Base-by-base conservation (phyloP, 2,113 vertebrate species). In the Nibea albiflora region DNA sequence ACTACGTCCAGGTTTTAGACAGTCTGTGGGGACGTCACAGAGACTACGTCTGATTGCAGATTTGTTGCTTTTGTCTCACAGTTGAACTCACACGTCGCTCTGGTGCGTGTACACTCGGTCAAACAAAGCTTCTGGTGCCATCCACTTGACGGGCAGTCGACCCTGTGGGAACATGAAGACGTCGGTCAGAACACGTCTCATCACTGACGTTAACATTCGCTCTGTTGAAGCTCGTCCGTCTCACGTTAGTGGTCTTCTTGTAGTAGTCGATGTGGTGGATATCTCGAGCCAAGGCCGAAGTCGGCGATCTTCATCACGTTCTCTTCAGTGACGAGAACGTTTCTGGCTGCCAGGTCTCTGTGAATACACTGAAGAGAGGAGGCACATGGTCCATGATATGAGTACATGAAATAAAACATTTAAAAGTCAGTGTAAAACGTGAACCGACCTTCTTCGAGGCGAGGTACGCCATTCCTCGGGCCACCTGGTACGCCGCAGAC, bases 251-350 rank as follows among this genome's bases (percentile, higher is more conserved):
- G 0, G 97, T 98, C 92, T 98, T 98, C 92, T 99, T 98, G 92
- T 98, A 98, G 92, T 98, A 98, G 90, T 98, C 97, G 0, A 98
- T 97, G 93, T 98, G 97, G 90, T 98, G 97, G 87, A 98, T 95
- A 88, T 98, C 97, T 0, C 97, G 93, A 52, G 97, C 97, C 5
- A 98, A n/a, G 94, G 44, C 97, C 97, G 0, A 98, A 98, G 93
- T 98, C 97, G 0, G 97, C 97, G 0, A 98, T 98, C 94, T 98
- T 98, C 97, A 98, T 98, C 83, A 98, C 96, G 0, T 94, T 96
- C 85, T 98, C 97, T 16, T 98, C 97, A 0, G 97, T 98, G 88
- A 98, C 97, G 80, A 98, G 90, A 20, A 98, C 97, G 0, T 98
- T 98, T 79, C 97, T 93, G 88, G 97, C 97, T 0, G 97, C 97